Percentiles rank a stretch among this genome's conserved stretches.
Evolutionary conservation across 2,113 vertebrate species (phyloP).

Genomic region (Eolophus roseicapilla): DNA sequence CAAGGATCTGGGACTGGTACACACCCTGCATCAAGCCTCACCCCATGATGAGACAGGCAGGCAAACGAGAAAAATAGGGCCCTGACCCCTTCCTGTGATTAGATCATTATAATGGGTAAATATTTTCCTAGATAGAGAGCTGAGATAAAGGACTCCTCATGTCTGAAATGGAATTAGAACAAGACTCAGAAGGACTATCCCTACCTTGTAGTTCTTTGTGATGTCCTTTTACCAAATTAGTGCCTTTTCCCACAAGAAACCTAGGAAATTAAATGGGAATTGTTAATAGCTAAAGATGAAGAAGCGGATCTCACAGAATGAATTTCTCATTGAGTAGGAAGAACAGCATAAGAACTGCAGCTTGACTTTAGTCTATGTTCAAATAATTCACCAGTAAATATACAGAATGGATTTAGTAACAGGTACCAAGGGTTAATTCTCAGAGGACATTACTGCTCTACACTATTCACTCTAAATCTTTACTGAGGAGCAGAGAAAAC

Average conservation of each 20-base stretch:
- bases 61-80: neutral
- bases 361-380: neutral
- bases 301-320: neutral
- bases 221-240: neutral
- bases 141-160: constrained; percentile 27
- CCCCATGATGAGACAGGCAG: constrained; percentile 14
- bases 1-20: neutral
- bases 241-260: neutral
- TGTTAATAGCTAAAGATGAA: neutral
- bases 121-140: constrained; percentile 61
- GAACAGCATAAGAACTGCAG: neutral
- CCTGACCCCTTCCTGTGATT: constrained; percentile 43
- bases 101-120: constrained; percentile 49
- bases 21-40: constrained; percentile 14
- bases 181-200: neutral
- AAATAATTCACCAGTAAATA: neutral
- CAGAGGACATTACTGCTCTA: neutral
- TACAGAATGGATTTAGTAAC: neutral
- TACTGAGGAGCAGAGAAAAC: neutral
- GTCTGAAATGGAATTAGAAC: constrained; percentile 15
- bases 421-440: neutral
- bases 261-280: neutral
- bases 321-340: neutral
- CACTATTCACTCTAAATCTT: neutral
- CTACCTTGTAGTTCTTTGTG: neutral